Conservation (phyloP, 1,140 invertebrate species). For the Whitmania pigra region DNA sequence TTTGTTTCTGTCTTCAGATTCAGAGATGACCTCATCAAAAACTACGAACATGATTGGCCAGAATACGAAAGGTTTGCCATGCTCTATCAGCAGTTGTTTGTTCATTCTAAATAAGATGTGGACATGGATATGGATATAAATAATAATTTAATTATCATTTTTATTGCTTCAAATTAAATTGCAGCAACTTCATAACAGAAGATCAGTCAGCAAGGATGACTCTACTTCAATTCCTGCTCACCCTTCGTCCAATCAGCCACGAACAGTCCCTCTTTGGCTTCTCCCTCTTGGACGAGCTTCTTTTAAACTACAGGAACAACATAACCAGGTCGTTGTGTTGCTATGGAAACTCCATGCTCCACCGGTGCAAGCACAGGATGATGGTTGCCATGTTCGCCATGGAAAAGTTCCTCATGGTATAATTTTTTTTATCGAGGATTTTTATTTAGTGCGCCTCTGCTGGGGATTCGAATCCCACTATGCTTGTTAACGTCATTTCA, state of each 20-base stretch:
- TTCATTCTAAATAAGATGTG: too few species aligned
- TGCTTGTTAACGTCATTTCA: background rate
- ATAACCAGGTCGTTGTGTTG: background rate
- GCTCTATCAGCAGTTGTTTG: too few species aligned
- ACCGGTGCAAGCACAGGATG: background rate
- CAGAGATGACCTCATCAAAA: too few species aligned
- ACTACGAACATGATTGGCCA: too few species aligned
- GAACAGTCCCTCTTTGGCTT: background rate
- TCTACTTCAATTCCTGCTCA: background rate
- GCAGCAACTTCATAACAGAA: too few species aligned
- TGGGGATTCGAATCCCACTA: too few species aligned
- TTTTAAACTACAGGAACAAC: background rate
- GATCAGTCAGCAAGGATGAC: background rate
- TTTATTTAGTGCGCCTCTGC: too few species aligned
- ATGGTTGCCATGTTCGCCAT: background rate
- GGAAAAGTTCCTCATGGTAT: background rate
- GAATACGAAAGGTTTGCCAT: too few species aligned
- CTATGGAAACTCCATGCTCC: background rate
- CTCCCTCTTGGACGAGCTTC: background rate
- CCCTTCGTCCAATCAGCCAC: background rate
- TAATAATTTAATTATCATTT: too few species aligned
- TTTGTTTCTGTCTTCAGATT: too few species aligned
- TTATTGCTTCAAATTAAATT: too few species aligned
- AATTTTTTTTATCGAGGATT: background rate
- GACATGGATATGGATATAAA: too few species aligned